These are phyloP conservation scores for Lampris incognitus DNA, from an alignment of 2,113 vertebrate genomes.

Conservation along the genomic window DNA sequence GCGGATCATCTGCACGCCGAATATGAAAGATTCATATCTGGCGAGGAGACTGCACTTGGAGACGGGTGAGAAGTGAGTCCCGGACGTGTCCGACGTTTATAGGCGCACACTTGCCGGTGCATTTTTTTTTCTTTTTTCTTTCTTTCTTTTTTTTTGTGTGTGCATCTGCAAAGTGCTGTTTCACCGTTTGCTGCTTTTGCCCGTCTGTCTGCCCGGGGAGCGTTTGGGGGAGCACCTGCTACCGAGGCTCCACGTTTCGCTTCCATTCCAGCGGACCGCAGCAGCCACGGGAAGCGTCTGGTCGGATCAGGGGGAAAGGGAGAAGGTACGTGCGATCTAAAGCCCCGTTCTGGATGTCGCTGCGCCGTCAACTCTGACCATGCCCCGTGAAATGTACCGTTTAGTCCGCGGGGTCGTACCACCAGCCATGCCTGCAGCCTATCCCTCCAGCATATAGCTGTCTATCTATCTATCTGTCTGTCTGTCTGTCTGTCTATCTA, in stretches of 20 bases:
- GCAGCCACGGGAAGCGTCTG: conserved; percentile 33
- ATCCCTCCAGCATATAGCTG: too few relatives aligned
- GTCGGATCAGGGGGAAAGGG: not conserved
- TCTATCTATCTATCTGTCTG: too few relatives aligned
- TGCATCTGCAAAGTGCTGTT: conserved; percentile 70
- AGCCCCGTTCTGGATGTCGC: too few relatives aligned
- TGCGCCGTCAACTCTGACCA: too few relatives aligned
- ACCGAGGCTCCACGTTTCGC: conserved; percentile 55
- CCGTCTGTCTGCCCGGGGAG: conserved; percentile 48
- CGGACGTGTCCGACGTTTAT: conserved; percentile 32
- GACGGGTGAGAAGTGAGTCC: conserved; percentile 48
- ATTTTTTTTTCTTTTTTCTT: too few relatives aligned
- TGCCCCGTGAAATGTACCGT: too few relatives aligned
- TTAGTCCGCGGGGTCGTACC: too few relatives aligned
- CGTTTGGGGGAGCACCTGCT: conserved; percentile 62
- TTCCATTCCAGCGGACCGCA: conserved; percentile 64
- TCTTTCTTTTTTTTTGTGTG: not conserved
- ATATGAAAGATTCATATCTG: conserved; percentile 56
- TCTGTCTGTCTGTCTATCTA: too few relatives aligned
- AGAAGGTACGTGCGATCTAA: conserved; percentile 60
- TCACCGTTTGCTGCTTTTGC: conserved; percentile 54
- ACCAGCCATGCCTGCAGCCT: too few relatives aligned
- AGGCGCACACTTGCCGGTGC: conserved; percentile 32
- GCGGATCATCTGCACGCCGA: conserved; percentile 30
- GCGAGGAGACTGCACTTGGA: conserved; percentile 34